Evolutionary conservation across 2,113 vertebrate species (phyloP).

Genomic region (Pseudonaja textilis): DNA sequence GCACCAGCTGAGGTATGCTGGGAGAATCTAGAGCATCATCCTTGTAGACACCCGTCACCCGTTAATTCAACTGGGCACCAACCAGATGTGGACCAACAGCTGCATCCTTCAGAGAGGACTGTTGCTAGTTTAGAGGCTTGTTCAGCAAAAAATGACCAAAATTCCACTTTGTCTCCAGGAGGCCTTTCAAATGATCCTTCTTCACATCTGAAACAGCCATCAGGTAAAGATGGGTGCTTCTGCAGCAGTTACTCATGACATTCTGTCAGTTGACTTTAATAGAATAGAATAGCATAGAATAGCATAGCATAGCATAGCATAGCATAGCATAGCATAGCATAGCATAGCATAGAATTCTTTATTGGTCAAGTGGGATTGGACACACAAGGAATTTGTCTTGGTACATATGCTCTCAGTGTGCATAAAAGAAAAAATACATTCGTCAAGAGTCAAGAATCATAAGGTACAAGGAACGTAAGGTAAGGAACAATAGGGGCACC

Average conservation of each 20-base stretch:
- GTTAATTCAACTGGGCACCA: neutral
- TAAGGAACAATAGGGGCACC: neutral
- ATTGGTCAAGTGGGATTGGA: too few relatives aligned
- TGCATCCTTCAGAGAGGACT: neutral
- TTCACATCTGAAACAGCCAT: rapidly evolving
- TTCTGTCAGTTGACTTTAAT: neutral
- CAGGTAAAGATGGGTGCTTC: conserved; percentile 44
- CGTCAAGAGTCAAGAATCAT: too few relatives aligned
- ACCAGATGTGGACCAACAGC: rapidly evolving
- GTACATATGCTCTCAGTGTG: too few relatives aligned
- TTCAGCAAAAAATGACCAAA: rapidly evolving
- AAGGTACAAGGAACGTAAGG: too few relatives aligned
- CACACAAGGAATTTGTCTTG: too few relatives aligned
- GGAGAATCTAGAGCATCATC: conserved; percentile 1
- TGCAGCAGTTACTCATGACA: neutral
- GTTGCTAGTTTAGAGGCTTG: neutral
- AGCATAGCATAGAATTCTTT: too few relatives aligned
- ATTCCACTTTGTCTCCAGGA: rapidly evolving
- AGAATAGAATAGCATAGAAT: too few relatives aligned
- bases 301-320: too few relatives aligned
- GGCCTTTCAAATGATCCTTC: conserved; percentile 4
- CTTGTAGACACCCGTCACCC: neutral
- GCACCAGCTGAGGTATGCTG: neutral
- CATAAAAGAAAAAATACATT: too few relatives aligned
- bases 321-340: too few relatives aligned